These are phyloP conservation scores for Xenopus borealis DNA, from an alignment of 2,113 vertebrate genomes.

Conservation along the genomic window DNA sequence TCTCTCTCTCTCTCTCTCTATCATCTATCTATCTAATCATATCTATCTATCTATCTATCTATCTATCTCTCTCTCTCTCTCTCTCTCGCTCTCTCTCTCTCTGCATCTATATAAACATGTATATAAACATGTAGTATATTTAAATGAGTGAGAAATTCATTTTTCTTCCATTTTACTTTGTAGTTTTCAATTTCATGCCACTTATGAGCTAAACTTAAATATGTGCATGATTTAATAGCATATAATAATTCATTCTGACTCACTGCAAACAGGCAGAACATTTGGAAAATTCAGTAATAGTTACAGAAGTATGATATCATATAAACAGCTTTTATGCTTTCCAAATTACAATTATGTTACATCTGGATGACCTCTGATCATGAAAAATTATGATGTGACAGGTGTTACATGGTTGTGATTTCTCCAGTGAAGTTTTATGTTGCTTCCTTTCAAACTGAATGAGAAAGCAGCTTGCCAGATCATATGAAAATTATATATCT, in stretches of 20 bases:
- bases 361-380: conserved; percentile 58
- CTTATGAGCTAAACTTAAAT: conserved; percentile 51
- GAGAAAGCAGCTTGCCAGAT: conserved; percentile 57
- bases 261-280: conserved; percentile 57
- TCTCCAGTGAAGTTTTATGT: conserved; percentile 57
- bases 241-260: conserved; percentile 49
- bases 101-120: too few relatives aligned
- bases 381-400: conserved; percentile 58
- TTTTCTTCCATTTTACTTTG: conserved; percentile 14
- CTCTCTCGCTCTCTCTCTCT: too few relatives aligned
- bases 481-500: conserved; percentile 63
- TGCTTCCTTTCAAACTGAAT: conserved; percentile 66
- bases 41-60: too few relatives aligned
- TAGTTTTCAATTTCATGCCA: conserved; percentile 48
- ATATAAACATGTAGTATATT: too few relatives aligned
- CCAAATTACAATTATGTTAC: conserved; percentile 60
- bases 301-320: conserved; percentile 56
- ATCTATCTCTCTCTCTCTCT: too few relatives aligned
- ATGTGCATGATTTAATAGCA: conserved; percentile 54
- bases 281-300: conserved; percentile 58
- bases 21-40: too few relatives aligned
- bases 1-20: too few relatives aligned
- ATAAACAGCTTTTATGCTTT: conserved; percentile 58
- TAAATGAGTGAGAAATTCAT: too few relatives aligned
- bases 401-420: conserved; percentile 59